Evolutionary conservation across 2,797 vertebrate genomes (phyloP).

Genomic region (Epinephelus malabaricus): DNA sequence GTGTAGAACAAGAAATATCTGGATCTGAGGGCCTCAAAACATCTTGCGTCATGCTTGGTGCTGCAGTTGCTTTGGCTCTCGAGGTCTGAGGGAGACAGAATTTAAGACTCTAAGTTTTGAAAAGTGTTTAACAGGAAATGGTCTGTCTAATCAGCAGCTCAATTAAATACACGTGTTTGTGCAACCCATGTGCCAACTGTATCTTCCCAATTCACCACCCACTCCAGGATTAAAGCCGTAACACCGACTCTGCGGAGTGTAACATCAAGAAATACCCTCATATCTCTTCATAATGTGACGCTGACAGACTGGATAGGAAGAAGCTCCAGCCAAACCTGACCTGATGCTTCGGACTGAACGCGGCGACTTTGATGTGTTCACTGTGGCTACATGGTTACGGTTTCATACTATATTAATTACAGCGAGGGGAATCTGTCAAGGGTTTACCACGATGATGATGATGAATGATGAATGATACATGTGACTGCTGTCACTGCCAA

Average conservation of each 20-base stretch:
- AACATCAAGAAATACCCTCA: conserved; percentile 12
- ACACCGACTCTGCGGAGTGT: conserved; percentile 1
- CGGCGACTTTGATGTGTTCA: conserved; percentile 11
- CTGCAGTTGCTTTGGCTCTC: neutral
- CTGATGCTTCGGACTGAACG: conserved; percentile 1
- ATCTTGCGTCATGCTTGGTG: neutral
- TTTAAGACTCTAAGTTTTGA: neutral
- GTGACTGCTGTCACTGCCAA: conserved; percentile 54
- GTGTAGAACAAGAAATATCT: no score
- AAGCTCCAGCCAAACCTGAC: conserved; percentile 19
- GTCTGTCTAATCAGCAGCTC: neutral
- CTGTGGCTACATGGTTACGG: neutral
- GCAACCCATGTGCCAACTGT: neutral
- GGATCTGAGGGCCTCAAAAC: neutral
- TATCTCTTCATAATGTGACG: conserved; percentile 27
- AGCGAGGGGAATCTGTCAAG: conserved; percentile 15
- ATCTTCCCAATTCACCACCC: conserved; percentile 40
- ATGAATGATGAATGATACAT: conserved; percentile 62
- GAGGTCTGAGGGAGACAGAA: neutral
- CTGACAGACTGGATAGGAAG: conserved; percentile 13
- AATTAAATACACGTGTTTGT: conserved; percentile 8
- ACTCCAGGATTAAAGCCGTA: conserved; percentile 29
- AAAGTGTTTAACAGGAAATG: no score
- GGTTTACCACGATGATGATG: conserved; percentile 32
- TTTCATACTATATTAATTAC: conserved; percentile 56